Evolutionary conservation across 1,140 invertebrate species (phyloP), one percentile per base, ranked within the genome.

Genomic region (Aphelenchoides besseyi): DNA sequence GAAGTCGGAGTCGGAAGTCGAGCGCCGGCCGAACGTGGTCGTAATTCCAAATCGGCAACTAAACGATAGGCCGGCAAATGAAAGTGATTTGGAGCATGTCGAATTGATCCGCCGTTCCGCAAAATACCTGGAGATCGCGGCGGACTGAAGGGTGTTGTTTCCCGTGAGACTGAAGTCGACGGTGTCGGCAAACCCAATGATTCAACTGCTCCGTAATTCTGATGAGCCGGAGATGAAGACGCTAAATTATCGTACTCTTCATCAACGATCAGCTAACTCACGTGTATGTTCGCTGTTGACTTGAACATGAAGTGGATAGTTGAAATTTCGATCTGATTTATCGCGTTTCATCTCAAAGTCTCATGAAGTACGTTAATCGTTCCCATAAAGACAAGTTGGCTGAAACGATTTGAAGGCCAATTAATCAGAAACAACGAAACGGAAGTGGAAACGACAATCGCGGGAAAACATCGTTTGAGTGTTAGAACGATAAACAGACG

Each of bases 21-120:
- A 23, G 41, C 41, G 41, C 41, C 41, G 41, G 41, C 41, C 12
- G 41, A 48, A 48, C 41, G 41, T 59, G 55, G 55, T 33, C 55
- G 5, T 8, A 23, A 59, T 8, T 59, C 55, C 26, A 8, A 5
- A 59, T 59, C 55, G 55, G 18, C 55, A 33, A 48, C 41, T 23
- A 59, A 33, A 8, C 55, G 5, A 23, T 59, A 59, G 18, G 55
- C 18, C 12, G 55, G 55, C 55, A 59, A 28, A 33, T 59, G 55
- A 5, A 59, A 59, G 55, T 59, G 55, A 33, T 59, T 5, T 8
- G 55, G 55, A 28, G 55, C 5, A 8, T 5, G 18, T 59, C 18
- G 5, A 59, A 59, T 8, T 8, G 18, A 59, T 5, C 55, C 18
- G 5, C 5, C 55, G 32, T 8, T 59, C 55, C 55, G 41, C 41